Evolutionary conservation across 2,113 vertebrate genomes (phyloP).

Genomic region (Neoarius graeffei): DNA sequence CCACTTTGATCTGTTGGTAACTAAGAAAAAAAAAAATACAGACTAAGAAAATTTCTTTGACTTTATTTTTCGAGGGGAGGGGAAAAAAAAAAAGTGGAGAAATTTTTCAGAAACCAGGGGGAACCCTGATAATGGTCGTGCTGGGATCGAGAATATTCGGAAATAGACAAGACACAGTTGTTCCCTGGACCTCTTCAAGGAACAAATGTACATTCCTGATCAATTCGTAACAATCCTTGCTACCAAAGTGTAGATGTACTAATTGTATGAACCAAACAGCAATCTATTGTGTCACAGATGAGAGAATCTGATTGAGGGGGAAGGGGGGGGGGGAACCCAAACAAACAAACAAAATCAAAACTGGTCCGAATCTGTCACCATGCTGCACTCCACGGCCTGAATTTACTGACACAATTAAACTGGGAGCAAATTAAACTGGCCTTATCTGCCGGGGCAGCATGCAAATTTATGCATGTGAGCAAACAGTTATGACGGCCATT

Average conservation of each 20-base stretch:
- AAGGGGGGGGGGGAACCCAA: background rate
- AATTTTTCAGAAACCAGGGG: too few relatives aligned
- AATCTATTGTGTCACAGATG: constrained; percentile 47
- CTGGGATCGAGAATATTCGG: background rate
- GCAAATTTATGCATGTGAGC: constrained; percentile 43
- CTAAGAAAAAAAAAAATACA: too few relatives aligned
- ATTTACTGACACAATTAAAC: constrained; percentile 51
- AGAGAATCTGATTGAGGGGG: constrained; percentile 21
- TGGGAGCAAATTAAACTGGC: constrained; percentile 45
- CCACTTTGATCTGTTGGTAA: too few relatives aligned
- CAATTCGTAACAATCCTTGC: constrained; percentile 39
- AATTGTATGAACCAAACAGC: constrained; percentile 50
- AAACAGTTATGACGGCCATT: constrained; percentile 38
- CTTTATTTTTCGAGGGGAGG: too few relatives aligned
- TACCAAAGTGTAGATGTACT: constrained; percentile 56
- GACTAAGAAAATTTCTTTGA: too few relatives aligned
- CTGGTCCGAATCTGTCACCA: constrained; percentile 3
- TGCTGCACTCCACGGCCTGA: constrained; percentile 34
- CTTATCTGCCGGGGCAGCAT: constrained; percentile 43
- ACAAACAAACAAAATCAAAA: background rate
- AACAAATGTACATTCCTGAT: background rate
- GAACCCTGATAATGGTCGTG: too few relatives aligned
- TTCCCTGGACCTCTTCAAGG: background rate
- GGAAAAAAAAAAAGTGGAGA: too few relatives aligned
- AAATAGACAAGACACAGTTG: background rate